Percentiles rank a stretch among this genome's conserved stretches.
These are phyloP conservation scores for Tachina lurida DNA, from an alignment of 2,888 invertebrate species.

Conservation along the genomic window DNA sequence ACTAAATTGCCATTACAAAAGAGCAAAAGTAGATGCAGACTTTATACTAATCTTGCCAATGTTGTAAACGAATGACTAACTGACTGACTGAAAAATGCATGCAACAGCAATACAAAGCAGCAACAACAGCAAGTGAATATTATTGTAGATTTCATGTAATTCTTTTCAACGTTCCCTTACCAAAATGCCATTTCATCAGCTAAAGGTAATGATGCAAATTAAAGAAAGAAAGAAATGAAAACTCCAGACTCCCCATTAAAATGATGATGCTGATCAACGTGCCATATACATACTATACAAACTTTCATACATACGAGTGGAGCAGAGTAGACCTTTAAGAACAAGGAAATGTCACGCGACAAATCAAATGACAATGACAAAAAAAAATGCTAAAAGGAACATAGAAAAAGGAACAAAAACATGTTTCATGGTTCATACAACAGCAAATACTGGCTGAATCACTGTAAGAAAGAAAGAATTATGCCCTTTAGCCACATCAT, in stretches of 20 bases:
- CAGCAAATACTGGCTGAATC: conserved; percentile 54
- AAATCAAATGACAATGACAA: conserved; percentile 65
- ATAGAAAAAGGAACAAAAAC: conserved; percentile 24
- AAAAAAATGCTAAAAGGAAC: conserved; percentile 21
- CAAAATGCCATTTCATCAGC: conserved; percentile 31
- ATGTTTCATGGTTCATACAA: conserved; percentile 56
- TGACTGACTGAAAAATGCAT: conserved; percentile 16
- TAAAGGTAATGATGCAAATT: conserved; percentile 71
- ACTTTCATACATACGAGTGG: not conserved
- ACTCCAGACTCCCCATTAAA: conserved; percentile 59
- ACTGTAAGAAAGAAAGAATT: conserved; percentile 59
- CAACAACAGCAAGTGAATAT: conserved; percentile 39
- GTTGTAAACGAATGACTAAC: not conserved
- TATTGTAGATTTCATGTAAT: conserved; percentile 21
- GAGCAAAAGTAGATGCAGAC: conserved; percentile 60
- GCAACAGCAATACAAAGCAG: conserved; percentile 35
- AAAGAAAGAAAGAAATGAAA: conserved; percentile 27
- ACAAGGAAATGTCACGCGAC: conserved; percentile 71
- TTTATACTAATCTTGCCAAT: conserved; percentile 31
- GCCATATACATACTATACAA: not conserved
- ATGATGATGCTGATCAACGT: conserved; percentile 56
- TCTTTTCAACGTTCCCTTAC: conserved; percentile 24
- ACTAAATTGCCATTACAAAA: conserved; percentile 66
- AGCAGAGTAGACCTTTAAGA: conserved; percentile 63
- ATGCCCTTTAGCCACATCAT: conserved; percentile 78